Percentiles rank a stretch among this genome's conserved stretches.
Conservation (phyloP, 2,797 vertebrate species). For the Coluber constrictor region DNA sequence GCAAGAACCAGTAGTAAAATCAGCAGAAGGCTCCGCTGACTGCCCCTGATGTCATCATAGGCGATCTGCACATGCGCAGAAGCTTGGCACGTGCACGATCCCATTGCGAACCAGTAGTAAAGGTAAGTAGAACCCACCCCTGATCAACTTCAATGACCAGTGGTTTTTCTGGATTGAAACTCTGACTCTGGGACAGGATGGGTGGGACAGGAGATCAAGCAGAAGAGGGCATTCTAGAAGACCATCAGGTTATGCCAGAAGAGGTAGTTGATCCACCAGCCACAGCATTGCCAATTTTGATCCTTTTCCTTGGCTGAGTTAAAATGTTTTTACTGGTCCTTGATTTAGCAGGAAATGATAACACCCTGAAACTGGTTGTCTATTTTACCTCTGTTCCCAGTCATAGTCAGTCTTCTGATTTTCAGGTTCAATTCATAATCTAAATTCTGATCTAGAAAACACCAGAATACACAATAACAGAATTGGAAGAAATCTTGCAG, state of each 20-base stretch:
- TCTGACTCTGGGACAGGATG: not conserved
- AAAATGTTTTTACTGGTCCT: not conserved
- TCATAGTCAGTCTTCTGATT: not conserved
- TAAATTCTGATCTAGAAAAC: not conserved
- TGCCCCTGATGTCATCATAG: too few relatives aligned
- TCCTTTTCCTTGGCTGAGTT: not conserved
- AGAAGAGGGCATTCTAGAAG: not conserved
- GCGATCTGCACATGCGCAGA: too few relatives aligned
- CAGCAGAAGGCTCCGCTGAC: too few relatives aligned
- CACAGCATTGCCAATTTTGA: not conserved
- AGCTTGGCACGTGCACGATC: too few relatives aligned
- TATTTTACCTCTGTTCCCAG: not conserved
- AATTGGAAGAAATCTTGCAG: not conserved
- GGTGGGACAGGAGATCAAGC: not conserved
- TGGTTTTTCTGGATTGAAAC: not conserved
- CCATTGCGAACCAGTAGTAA: too few relatives aligned
- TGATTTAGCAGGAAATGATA: not conserved
- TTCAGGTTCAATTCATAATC: not conserved
- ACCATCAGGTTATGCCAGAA: not conserved
- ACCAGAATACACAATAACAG: too few relatives aligned
- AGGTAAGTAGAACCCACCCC: too few relatives aligned
- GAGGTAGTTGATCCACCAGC: not conserved
- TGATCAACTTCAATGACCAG: not conserved
- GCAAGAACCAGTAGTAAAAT: too few relatives aligned
- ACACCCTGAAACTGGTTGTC: not conserved